Percentiles rank a stretch among this genome's conserved stretches.
phyloP scores from a whole-genome alignment of 2,888 invertebrate species.

The Heliconius sara region DNA sequence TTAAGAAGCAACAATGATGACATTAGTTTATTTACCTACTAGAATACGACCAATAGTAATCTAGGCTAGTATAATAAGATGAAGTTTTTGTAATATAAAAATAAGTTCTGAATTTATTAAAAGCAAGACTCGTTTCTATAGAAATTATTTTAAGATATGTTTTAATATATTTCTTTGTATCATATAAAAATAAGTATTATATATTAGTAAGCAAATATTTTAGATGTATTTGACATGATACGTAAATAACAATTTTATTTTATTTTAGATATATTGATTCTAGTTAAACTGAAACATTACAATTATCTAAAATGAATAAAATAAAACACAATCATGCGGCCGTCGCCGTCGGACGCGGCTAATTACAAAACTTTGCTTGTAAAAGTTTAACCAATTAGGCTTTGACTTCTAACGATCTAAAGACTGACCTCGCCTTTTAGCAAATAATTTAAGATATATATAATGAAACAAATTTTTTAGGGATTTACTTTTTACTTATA shows the following conservation, averaged over 20 bases:
- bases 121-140: not conserved
- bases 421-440: conserved; percentile 50
- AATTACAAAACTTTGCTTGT: conserved; percentile 66
- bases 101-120: not conserved
- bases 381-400: conserved; percentile 62
- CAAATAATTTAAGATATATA: conserved; percentile 10
- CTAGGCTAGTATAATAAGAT: not conserved
- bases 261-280: not conserved
- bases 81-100: not conserved
- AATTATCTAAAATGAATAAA: not conserved
- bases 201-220: not conserved
- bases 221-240: not conserved
- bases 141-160: not conserved
- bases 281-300: not conserved
- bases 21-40: too few relatives aligned
- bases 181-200: not conserved
- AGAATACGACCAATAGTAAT: too few relatives aligned
- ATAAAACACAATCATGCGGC: conserved; percentile 18
- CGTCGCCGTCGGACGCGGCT: conserved; percentile 51
- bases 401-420: conserved; percentile 53
- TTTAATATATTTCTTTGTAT: not conserved
- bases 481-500: not conserved
- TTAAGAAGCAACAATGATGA: too few relatives aligned
- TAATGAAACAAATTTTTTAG: not conserved
- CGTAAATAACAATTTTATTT: not conserved